Evolutionary conservation across 2,888 invertebrate species (phyloP), one percentile per base, ranked within the genome.

Genomic region (Desoria tigrina): DNA sequence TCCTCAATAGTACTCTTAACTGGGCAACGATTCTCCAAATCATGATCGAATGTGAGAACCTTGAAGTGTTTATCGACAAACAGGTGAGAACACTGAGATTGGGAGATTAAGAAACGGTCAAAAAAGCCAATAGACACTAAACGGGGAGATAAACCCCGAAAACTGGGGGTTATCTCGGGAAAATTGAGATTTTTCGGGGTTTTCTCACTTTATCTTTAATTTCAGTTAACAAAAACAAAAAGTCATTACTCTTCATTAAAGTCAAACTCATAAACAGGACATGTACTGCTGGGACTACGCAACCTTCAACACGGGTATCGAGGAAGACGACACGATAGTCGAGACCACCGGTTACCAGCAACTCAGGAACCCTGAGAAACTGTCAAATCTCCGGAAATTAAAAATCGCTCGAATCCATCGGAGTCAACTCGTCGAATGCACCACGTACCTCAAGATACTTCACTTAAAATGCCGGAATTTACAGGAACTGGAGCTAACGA

Each of bases 211-310:
- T n/a, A n/a, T n/a, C n/a, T n/a, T n/a, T n/a, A n/a, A n/a, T n/a
- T n/a, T n/a, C n/a, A n/a, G n/a, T n/a, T n/a, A n/a, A n/a, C n/a
- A n/a, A n/a, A n/a, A n/a, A n/a, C n/a, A n/a, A n/a, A n/a, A n/a
- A n/a, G n/a, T n/a, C n/a, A n/a, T n/a, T n/a, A n/a, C n/a, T n/a
- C n/a, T n/a, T n/a, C n/a, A n/a, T n/a, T n/a, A n/a, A n/a, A n/a
- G n/a, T n/a, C n/a, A n/a, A n/a, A 39, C 39, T 39, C 16, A 9
- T 21, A 45, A 45, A 6, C 27, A 51, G 45, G 73, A 73, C 49
- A 72, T 68, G 62, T 72, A 74, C 61, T 65, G 67, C 24, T 72
- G 74, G 76, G 74, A 73, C 55, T 72, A 71, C 54, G 67, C 69
- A 24, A 69, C 73, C 11, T 73, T 73, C 59, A 70, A 73, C 53